Conservation (phyloP, 2,113 vertebrate genomes). For the Pollachius pollachius region DNA sequence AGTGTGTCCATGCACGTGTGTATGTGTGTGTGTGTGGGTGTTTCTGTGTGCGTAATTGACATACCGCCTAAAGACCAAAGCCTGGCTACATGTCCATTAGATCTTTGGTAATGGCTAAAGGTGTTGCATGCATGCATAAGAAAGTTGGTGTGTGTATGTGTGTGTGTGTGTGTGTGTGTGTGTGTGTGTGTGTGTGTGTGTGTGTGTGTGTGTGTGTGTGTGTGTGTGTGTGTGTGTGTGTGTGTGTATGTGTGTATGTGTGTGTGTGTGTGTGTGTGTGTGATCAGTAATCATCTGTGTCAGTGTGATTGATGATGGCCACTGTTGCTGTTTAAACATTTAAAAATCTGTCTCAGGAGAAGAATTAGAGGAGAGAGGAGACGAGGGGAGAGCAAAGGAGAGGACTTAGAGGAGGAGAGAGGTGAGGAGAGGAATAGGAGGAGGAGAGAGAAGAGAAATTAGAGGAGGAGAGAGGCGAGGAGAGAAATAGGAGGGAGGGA, state of each 20-base stretch:
- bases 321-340: constrained; percentile 59
- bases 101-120: constrained; percentile 48
- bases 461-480: too few species aligned
- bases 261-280: constrained; percentile 1
- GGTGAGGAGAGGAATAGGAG: constrained; percentile 7
- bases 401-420: neutral
- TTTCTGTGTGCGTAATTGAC: constrained; percentile 32
- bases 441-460: too few species aligned
- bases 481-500: too few species aligned
- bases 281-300: constrained; percentile 52
- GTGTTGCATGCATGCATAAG: neutral
- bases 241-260: constrained; percentile 1
- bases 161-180: constrained; percentile 15
- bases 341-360: constrained; percentile 39
- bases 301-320: constrained; percentile 54
- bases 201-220: constrained; percentile 11
- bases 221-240: constrained; percentile 7
- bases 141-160: constrained; percentile 3
- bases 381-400: constrained; percentile 9
- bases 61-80: constrained; percentile 52
- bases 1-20: constrained; percentile 1
- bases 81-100: constrained; percentile 52
- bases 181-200: constrained; percentile 8
- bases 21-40: constrained; percentile 23
- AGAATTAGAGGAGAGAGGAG: neutral